Conservation (phyloP, 2,113 vertebrate species). For the Haemorhous mexicanus region DNA sequence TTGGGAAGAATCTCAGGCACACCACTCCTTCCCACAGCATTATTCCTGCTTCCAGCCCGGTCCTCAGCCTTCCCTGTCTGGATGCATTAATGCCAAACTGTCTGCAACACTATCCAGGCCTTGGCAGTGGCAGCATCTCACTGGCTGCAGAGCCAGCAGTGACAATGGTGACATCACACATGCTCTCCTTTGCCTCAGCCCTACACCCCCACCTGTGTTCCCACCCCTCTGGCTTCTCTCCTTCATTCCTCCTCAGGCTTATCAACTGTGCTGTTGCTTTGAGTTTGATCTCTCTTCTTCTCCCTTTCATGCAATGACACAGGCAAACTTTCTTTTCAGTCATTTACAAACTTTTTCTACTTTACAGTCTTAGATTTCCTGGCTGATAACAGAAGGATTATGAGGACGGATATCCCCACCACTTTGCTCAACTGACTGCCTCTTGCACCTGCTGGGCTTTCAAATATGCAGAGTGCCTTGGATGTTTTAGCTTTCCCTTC, state of each 20-base stretch:
- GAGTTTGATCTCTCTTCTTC: neutral
- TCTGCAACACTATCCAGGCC: neutral
- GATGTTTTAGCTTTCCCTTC: neutral
- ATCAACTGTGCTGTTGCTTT: neutral
- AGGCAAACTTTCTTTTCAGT: neutral
- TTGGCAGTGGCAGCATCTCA: accelerated
- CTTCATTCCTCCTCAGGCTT: neutral
- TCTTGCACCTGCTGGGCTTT: neutral
- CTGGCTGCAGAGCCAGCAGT: neutral
- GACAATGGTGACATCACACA: neutral
- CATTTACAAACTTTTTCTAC: neutral
- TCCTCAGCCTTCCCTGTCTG: neutral
- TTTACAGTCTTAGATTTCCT: neutral
- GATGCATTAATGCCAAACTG: neutral
- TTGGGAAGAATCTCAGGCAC: neutral
- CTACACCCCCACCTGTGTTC: neutral
- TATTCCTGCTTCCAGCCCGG: neutral
- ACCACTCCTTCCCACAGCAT: neutral
- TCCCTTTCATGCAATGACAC: neutral
- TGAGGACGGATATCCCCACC: neutral
- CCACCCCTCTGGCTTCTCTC: neutral
- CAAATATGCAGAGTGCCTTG: neutral
- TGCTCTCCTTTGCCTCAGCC: neutral
- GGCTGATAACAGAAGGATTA: neutral
- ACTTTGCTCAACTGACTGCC: neutral